Conservation (phyloP, 2,888 invertebrate genomes). For the Tetranychus truncatus region DNA sequence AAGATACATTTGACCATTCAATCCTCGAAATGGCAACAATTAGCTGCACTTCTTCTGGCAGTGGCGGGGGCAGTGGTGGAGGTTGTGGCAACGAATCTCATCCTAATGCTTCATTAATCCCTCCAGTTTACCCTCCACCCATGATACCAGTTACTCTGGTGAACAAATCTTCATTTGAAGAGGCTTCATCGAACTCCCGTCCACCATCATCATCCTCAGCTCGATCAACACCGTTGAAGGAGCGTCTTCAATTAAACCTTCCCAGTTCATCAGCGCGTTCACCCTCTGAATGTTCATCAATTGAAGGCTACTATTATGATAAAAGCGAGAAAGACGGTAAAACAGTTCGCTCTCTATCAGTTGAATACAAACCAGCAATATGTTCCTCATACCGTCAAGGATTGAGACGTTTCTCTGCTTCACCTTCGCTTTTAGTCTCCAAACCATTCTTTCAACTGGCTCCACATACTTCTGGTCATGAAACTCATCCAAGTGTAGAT, state of each 20-base stretch:
- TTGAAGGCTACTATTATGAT: not conserved
- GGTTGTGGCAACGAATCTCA: not conserved
- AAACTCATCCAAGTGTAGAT: slow-evolving; percentile 25
- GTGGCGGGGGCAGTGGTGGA: not conserved
- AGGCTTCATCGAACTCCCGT: not conserved
- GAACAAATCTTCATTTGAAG: not conserved
- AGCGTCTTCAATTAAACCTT: slow-evolving; percentile 2
- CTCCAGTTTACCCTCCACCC: not conserved
- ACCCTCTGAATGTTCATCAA: not conserved
- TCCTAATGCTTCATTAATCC: not conserved
- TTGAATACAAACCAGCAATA: slow-evolving; percentile 42
- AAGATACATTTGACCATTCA: not conserved
- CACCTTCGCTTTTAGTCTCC: slow-evolving; percentile 19
- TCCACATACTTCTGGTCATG: slow-evolving; percentile 16
- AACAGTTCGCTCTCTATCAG: slow-evolving; percentile 25
- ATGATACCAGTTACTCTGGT: not conserved
- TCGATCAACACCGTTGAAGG: not conserved
- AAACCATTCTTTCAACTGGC: slow-evolving; percentile 3
- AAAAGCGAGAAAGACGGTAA: not conserved
- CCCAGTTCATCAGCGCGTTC: not conserved
- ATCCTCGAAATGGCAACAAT: not conserved
- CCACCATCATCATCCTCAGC: not conserved
- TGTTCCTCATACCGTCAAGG: slow-evolving; percentile 31
- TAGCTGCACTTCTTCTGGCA: not conserved
- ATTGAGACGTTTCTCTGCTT: slow-evolving; percentile 25